Evolutionary conservation across 2,797 vertebrate species (phyloP), one percentile per base, ranked within the genome.

Genomic region (Typhlichthys eigenmanni): DNA sequence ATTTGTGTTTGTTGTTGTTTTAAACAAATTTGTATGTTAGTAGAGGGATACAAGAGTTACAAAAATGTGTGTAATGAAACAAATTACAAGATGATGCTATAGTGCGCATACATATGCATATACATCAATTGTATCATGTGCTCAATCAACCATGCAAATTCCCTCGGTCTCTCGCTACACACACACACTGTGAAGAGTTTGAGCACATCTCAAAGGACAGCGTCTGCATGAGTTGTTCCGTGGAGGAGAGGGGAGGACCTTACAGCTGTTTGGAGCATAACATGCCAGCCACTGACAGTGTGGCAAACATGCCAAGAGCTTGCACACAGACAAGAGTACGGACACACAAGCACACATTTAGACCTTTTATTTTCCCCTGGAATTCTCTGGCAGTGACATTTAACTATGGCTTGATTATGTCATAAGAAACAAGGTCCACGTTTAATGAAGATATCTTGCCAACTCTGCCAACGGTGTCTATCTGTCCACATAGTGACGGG

Each of bases 181-280:
- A 29, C 62, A 60, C 4, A 29, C 13, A 19, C 56, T 74, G 60
- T 81, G 79, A 88, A 71, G 80, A 79, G 77, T 82, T 81, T 69
- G 80, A 85, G 76, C 86, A 80, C 76, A 83, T 89, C 84, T 90
- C 84, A 83, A 83, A 85, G 82, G 82, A 88, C 80, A 87, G 78
- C 78, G 89, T 90, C 82, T 88, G 85, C 88, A 81, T 90, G 87
- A 88, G 62, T 89, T 89, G 80, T 54, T 77, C 77, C 55, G 69
- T 65, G 73, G 72, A 75, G 80, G 81, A 85, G 77, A 80, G 53
- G 65, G 83, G 85, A 76, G 78, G 70, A 86, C 87, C 86, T 89
- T 85, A 85, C 83, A 92, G 89, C 89, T 88, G 84, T 90, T 88
- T 88, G 76, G 66, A 87, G 81, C 70, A 51, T 76, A 87, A 84